phyloP scores from a whole-genome alignment of 2,888 invertebrate genomes.

The Drosophila imparisetae region DNA sequence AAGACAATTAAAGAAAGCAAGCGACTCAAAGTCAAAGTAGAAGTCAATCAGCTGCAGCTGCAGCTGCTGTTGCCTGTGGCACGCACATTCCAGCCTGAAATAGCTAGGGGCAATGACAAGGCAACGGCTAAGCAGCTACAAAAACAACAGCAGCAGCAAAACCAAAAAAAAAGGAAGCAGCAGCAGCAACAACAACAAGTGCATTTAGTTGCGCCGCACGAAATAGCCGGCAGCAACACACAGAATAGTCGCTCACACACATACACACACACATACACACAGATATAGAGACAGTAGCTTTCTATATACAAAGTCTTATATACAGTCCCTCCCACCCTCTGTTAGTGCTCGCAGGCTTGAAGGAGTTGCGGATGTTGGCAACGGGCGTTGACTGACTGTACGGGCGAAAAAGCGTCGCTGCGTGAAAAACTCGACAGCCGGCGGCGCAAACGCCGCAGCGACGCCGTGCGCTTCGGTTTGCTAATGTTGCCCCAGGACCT shows the following conservation, averaged over 20 bases:
- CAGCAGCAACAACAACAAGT: constrained; percentile 58
- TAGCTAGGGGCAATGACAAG: constrained; percentile 65
- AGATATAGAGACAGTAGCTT: constrained; percentile 14
- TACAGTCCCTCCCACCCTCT: constrained; percentile 23
- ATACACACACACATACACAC: constrained; percentile 17
- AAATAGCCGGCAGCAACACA: constrained; percentile 55
- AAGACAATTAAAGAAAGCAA: constrained; percentile 45
- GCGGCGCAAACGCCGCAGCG: constrained; percentile 46
- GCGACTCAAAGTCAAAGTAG: constrained; percentile 62
- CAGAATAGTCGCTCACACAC: constrained; percentile 44
- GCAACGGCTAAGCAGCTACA: constrained; percentile 59
- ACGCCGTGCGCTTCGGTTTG: constrained; percentile 74
- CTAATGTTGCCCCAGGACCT: constrained; percentile 76
- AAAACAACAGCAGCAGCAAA: constrained; percentile 31
- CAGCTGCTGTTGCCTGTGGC: constrained; percentile 46
- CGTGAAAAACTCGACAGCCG: constrained; percentile 69
- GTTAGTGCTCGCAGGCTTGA: constrained; percentile 47
- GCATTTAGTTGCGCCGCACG: constrained; percentile 75
- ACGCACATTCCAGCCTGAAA: constrained; percentile 64
- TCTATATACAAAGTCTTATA: constrained; percentile 68
- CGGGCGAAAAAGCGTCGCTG: constrained; percentile 75
- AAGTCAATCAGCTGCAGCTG: constrained; percentile 58
- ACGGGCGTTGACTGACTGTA: constrained; percentile 66
- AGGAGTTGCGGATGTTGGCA: constrained; percentile 71
- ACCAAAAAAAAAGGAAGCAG: constrained; percentile 33